These are phyloP conservation scores for Pseudopodoces humilis DNA, from an alignment of 2,113 vertebrate genomes.

Conservation along the genomic window DNA sequence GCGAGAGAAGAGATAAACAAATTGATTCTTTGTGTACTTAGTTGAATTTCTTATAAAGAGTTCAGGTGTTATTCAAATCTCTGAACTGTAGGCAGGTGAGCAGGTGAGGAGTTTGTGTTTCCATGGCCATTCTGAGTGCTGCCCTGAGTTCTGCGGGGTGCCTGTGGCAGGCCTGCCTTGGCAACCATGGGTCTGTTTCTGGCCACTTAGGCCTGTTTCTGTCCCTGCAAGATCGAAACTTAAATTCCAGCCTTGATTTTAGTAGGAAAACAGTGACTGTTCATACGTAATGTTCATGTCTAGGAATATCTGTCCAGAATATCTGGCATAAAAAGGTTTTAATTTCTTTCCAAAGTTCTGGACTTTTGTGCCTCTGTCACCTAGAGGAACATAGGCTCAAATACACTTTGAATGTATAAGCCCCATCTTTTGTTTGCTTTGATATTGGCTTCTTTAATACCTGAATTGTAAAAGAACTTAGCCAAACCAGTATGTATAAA, in stretches of 20 bases:
- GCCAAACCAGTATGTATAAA: fast-evolving
- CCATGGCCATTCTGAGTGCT: fast-evolving
- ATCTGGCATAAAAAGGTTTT: background rate
- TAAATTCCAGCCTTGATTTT: background rate
- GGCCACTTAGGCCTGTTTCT: background rate
- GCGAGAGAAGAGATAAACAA: background rate
- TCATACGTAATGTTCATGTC: background rate
- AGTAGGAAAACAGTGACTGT: background rate
- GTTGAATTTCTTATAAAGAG: background rate
- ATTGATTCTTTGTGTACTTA: background rate
- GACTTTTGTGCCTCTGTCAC: background rate
- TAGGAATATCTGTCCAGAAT: background rate
- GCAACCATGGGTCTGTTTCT: fast-evolving
- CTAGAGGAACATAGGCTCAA: background rate
- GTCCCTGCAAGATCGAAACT: background rate
- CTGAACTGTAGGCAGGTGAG: background rate
- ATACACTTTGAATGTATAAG: background rate
- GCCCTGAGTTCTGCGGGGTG: fast-evolving
- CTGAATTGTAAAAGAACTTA: background rate
- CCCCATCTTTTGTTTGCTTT: background rate
- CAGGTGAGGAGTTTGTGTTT: background rate
- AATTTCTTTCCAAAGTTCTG: background rate
- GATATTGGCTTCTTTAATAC: background rate
- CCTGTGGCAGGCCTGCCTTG: background rate
- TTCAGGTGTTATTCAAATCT: background rate